These are phyloP conservation scores for Panagrolaimus sp. DNA, from an alignment of 1,140 invertebrate species.

Conservation along the genomic window DNA sequence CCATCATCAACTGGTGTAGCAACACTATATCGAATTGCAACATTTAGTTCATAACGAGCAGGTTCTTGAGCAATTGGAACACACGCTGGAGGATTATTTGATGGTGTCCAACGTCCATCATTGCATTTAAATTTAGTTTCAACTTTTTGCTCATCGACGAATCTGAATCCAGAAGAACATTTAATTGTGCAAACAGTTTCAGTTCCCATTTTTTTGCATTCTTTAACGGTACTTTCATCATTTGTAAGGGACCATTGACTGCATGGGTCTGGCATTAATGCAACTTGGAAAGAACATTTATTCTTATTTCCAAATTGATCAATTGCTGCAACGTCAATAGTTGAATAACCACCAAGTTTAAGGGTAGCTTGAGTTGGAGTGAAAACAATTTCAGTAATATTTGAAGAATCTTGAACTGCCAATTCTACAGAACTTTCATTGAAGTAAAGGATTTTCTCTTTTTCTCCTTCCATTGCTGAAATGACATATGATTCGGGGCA, in stretches of 20 bases:
- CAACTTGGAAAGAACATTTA: conserved; percentile 83
- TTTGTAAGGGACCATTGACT: conserved; percentile 84
- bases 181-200: conserved; percentile 81
- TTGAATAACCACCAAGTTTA: conserved; percentile 81
- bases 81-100: conserved; percentile 41
- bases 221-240: conserved; percentile 76
- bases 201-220: conserved; percentile 70
- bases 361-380: conserved; percentile 79
- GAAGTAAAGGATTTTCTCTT: conserved; percentile 82
- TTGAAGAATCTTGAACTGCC: conserved; percentile 80
- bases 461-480: conserved; percentile 79
- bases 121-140: conserved; percentile 74
- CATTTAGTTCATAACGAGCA: conserved; percentile 85
- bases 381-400: conserved; percentile 72
- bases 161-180: conserved; percentile 80
- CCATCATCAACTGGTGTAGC: conserved; percentile 76
- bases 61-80: conserved; percentile 66
- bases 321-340: conserved; percentile 81
- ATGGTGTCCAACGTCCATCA: conserved; percentile 67
- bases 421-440: conserved; percentile 80
- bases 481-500: conserved; percentile 93
- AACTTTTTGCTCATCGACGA: conserved; percentile 73
- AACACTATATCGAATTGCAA: conserved; percentile 79
- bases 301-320: conserved; percentile 84
- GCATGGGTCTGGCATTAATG: conserved; percentile 72